Percentiles rank a stretch among this genome's conserved stretches.
Conservation (phyloP, 2,113 vertebrate genomes). For the Barbus barbus region DNA sequence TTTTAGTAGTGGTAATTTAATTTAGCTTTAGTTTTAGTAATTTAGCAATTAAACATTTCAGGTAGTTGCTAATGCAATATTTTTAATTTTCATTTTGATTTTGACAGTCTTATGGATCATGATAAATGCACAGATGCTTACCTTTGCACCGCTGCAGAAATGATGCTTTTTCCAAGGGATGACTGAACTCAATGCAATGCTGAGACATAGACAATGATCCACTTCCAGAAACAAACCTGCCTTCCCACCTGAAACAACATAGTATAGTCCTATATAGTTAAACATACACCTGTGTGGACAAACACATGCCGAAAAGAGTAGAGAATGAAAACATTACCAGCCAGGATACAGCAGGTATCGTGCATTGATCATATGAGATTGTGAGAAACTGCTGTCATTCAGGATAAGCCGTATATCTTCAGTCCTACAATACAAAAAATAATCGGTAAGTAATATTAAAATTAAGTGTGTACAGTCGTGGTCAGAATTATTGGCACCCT, state of each 20-base stretch:
- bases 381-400: slow-evolving; percentile 86
- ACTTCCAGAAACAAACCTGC: slow-evolving; percentile 81
- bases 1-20: neutral
- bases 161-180: slow-evolving; percentile 85
- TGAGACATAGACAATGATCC: slow-evolving; percentile 83
- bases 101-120: neutral
- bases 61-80: neutral
- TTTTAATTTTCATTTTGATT: neutral
- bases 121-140: slow-evolving; percentile 55
- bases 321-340: slow-evolving; percentile 78
- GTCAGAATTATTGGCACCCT: no score
- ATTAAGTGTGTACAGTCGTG: neutral
- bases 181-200: slow-evolving; percentile 85
- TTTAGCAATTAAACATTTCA: neutral
- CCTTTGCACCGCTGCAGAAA: slow-evolving; percentile 90
- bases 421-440: slow-evolving; percentile 73
- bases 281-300: neutral
- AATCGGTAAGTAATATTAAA: neutral
- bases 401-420: slow-evolving; percentile 91
- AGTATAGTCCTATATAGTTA: slow-evolving; percentile 23
- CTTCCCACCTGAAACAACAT: slow-evolving; percentile 82
- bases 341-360: slow-evolving; percentile 94
- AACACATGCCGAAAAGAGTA: neutral
- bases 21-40: neutral
- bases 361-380: slow-evolving; percentile 85